Base-by-base conservation (phyloP, 2,797 vertebrate species). In the Parambassis ranga region DNA sequence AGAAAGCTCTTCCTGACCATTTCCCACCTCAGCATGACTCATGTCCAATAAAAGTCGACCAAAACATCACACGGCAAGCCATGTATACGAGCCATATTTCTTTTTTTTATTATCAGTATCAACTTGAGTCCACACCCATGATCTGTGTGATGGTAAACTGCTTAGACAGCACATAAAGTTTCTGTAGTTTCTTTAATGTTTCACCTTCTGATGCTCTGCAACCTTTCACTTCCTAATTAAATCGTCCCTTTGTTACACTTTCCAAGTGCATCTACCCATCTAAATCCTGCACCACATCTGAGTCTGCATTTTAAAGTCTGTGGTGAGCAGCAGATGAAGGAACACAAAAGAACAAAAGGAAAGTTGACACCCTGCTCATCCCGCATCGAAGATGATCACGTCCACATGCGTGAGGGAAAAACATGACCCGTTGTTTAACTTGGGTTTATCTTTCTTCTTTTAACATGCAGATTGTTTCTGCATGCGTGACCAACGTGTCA, bases 1-100 rank as follows among this genome's bases (percentile, higher is more conserved):
- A 61, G 58, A 77, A 71, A 65, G 65, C 77, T 65, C 72, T 83
- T 87, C 86, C 82, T 81, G 73, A 60, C 27, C 24, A 10, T 15
- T 69, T 75, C 73, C 57, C 64, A 59, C 20, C 8, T 62, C 61
- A 81, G 22, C 71, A 64, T 47, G 36, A 35, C 23, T 65, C 36
- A 62, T 39, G 36, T 61, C 18, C 24, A 64, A 39, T 26, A 7
- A 48, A 28, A 48, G 10, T 16, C 13, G 15, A 38, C 5, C 18
- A 47, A 47, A 51, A 7, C n/a, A n/a, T n/a, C n/a, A n/a, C n/a
- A n/a, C n/a, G n/a, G n/a, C n/a, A n/a, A n/a, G n/a, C n/a, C n/a
- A n/a, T n/a, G n/a, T n/a, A n/a, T n/a, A n/a, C n/a, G n/a, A n/a
- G n/a, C n/a, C n/a, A n/a, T n/a, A n/a, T n/a, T n/a, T n/a, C n/a